phyloP scores from a whole-genome alignment of 2,797 vertebrate genomes.

The Oreortyx pictus region DNA sequence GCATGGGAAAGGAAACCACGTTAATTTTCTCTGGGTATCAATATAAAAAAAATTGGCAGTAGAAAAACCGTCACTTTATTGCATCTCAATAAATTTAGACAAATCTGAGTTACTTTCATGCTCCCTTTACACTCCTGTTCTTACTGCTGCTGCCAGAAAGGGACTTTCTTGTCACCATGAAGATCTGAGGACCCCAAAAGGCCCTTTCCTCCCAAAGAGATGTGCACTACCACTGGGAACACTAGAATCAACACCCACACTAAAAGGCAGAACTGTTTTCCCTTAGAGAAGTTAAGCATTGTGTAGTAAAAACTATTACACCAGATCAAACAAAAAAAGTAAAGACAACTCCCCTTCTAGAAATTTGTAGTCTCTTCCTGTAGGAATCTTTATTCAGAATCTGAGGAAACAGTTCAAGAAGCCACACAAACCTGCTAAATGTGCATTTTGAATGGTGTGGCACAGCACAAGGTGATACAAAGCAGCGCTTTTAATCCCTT shows the following conservation, averaged over 20 bases:
- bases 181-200: background rate
- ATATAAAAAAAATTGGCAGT: background rate
- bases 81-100: background rate
- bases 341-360: background rate
- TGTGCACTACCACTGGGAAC: background rate
- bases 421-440: background rate
- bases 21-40: background rate
- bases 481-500: background rate
- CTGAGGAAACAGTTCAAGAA: background rate
- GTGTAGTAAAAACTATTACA: background rate
- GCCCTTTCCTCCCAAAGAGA: background rate
- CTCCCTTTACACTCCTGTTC: background rate
- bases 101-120: background rate
- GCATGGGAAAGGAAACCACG: rapidly evolving
- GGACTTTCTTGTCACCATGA: background rate
- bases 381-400: background rate
- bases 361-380: background rate
- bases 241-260: background rate
- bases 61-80: background rate
- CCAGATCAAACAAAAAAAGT: background rate
- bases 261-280: background rate
- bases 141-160: background rate
- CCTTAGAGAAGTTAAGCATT: background rate
- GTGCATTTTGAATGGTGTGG: background rate
- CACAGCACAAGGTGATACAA: rapidly evolving